Evolutionary conservation across 2,113 vertebrate species (phyloP), one percentile per base, ranked within the genome.

Genomic region (Isichthys henryi): DNA sequence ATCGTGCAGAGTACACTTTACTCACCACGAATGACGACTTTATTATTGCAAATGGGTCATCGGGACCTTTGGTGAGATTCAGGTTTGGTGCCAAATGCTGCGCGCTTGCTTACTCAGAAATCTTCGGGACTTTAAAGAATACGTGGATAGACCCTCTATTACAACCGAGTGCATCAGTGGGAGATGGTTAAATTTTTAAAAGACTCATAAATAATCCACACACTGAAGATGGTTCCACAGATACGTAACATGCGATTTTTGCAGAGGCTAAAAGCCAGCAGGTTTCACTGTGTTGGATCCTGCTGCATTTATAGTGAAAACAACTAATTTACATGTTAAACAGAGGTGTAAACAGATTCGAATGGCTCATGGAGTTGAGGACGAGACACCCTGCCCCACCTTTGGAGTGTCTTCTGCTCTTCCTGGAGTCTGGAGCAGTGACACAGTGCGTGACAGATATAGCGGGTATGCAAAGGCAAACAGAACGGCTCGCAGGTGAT

Each of bases 341-440:
- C 39, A 88, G 21, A 87, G 17, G 48, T 88, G 89, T 62, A 31
- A 90, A 84, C 74, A 62, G 46, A 35, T 56, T 88, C 27, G n/a
- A 90, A 88, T 84, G 89, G 23, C 87, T 35, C 88, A n/a, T 84
- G 83, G 66, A 62, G 50, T 45, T 19, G 35, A 82, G 86, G 17
- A 35, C 19, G 50, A 82, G 50, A 50, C 19, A 35, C 89, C 88
- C 89, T 90, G 35, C 70, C 46, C 49, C 53, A 56, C 19, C 53
- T 56, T 21, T 21, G 19, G 17, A 56, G 7, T 21, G 53, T 46
- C 2, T 74, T 43, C 13, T 4, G 27, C 70, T 39, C 70, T 17
- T 39, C 31, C 31, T 19, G 74, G 9, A 27, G 8, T 70, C 62
- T 27, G 1, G 10, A 27, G 62, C 62, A 11, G 62, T 31, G n/a